Evolutionary conservation across 2,113 vertebrate species (phyloP).

Genomic region (Lycaon pictus): DNA sequence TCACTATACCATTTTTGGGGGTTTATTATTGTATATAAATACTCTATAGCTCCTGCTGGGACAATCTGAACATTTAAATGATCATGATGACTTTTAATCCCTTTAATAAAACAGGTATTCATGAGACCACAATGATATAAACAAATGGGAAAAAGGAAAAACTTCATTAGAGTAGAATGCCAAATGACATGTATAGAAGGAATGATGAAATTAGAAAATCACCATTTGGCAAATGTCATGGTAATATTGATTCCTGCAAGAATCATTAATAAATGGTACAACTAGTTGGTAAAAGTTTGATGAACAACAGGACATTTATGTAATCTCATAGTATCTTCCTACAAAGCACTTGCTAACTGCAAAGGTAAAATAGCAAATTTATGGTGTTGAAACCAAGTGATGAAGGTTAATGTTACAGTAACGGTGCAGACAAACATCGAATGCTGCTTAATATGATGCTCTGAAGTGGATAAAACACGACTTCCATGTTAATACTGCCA

Average conservation of each 20-base stretch:
- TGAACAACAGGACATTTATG: neutral
- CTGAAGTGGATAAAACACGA: neutral
- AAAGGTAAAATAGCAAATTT: neutral
- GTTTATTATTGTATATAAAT: constrained; percentile 3
- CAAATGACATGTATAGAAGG: neutral
- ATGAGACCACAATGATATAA: neutral
- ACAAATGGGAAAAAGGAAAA: neutral
- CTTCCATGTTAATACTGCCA: neutral
- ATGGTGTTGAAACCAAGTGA: neutral
- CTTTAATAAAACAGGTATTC: neutral
- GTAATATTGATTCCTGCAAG: neutral
- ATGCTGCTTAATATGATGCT: neutral
- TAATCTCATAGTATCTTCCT: neutral
- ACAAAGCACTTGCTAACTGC: neutral
- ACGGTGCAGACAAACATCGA: neutral
- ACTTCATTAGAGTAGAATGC: neutral
- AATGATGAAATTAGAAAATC: neutral
- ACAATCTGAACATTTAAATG: neutral
- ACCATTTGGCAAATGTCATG: neutral
- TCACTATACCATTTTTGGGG: neutral
- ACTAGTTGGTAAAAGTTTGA: neutral
- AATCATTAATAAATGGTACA: neutral
- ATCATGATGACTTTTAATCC: neutral
- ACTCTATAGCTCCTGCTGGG: neutral
- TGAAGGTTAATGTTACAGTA: neutral